phyloP scores from a whole-genome alignment of 2,888 invertebrate species.

The Muschampia plurimacula region DNA sequence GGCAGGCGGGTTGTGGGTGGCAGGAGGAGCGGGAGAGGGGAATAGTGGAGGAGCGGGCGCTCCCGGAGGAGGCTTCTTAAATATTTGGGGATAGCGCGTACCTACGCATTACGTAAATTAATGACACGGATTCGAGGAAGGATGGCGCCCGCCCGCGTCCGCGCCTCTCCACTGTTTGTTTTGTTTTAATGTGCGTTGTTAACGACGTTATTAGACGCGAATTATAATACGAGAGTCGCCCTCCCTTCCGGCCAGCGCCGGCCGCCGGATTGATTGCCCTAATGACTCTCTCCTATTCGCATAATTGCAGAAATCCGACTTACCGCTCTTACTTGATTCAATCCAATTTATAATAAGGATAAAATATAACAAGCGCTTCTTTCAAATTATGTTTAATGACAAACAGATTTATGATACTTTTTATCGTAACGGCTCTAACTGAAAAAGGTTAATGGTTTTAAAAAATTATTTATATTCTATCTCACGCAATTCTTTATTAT shows the following conservation, averaged over 20 bases:
- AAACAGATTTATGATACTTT: constrained; percentile 15
- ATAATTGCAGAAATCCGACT: constrained; percentile 78
- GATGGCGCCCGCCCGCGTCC: constrained; percentile 79
- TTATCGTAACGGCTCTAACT: neutral
- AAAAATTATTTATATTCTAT: neutral
- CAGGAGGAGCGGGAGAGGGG: constrained; percentile 61
- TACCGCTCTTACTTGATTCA: constrained; percentile 62
- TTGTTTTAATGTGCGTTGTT: constrained; percentile 85
- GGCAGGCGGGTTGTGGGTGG: constrained; percentile 74
- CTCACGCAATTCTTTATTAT: no score
- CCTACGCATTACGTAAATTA: constrained; percentile 86
- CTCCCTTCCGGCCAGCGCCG: constrained; percentile 52
- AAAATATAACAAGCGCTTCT: constrained; percentile 35
- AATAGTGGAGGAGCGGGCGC: constrained; percentile 83
- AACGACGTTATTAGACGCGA: constrained; percentile 84
- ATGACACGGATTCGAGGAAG: constrained; percentile 86
- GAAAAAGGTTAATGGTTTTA: constrained; percentile 11
- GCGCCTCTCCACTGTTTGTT: constrained; percentile 77
- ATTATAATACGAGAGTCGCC: constrained; percentile 70
- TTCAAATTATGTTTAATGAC: constrained; percentile 33
- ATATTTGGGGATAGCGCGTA: constrained; percentile 87
- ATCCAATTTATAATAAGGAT: constrained; percentile 53
- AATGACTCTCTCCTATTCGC: constrained; percentile 79
- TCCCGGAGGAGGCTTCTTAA: constrained; percentile 86
- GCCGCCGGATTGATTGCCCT: constrained; percentile 73